Base-by-base conservation (phyloP, 2,113 vertebrate genomes). In the Pionites leucogaster region DNA sequence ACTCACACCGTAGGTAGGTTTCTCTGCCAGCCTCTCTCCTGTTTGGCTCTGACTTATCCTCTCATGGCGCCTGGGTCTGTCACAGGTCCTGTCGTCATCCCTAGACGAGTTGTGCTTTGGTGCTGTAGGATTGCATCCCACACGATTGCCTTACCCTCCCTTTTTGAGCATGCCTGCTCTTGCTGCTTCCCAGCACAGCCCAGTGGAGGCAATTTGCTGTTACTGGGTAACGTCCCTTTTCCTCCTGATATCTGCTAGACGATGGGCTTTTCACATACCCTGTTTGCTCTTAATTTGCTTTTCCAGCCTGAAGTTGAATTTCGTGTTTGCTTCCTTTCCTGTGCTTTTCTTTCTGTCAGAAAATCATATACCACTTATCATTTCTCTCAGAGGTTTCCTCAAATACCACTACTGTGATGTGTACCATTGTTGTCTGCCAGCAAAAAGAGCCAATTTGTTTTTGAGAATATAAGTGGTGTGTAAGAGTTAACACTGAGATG, bases 1-100 rank as follows among this genome's bases (percentile, higher is more conserved):
- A 20, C 3, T 4, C 31, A 17, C 0, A 1, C 9, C 8, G 8
- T 37, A 25, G 16, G 17, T 25, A 29, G 12, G 7, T 17, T 19
- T 42, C 17, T 52, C 37, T 44, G 33, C 19, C 33, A 19, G 15
- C 9, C 57, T 59, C 33, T 35, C 33, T 59, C 22, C 33, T 59
- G 22, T 14, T n/a, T 44, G 18, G 10, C 18, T 20, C 55, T 46
- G 23, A n/a, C 11, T 53, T 12, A 18, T 2, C 13, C 9, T 31
- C 37, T 59, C 52, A 17, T 9, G 3, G 6, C 3, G 2, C 16
- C 18, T 33, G 13, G 33, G 37, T 12, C 37, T 44, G 15, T 11
- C 27, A 50, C 8, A 9, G 7, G 7, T n/a, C 52, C 27, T 16
- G 28, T 46, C 33, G 52, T n/a, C 2, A 1, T n/a, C 11, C 37